Percentiles rank a stretch among this genome's conserved stretches.
These are phyloP conservation scores for Miniopterus natalensis DNA, from an alignment of 2,113 vertebrate species.

Conservation along the genomic window DNA sequence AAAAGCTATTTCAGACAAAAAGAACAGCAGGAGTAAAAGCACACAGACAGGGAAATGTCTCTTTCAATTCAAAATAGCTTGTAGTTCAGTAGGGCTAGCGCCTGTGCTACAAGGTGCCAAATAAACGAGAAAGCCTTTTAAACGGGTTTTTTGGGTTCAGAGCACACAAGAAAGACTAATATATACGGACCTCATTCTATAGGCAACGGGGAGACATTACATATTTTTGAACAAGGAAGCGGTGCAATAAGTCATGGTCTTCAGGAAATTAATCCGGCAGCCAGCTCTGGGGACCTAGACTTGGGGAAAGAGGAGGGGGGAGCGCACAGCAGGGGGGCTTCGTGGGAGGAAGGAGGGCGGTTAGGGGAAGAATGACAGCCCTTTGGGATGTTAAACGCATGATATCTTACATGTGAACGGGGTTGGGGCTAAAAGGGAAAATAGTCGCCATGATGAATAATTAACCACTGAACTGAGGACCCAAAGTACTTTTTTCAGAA, in stretches of 20 bases:
- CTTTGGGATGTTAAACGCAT: neutral
- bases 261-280: neutral
- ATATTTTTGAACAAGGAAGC: neutral
- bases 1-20: neutral
- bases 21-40: neutral
- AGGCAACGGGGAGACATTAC: neutral
- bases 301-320: neutral
- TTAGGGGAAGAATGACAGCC: neutral
- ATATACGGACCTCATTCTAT: neutral
- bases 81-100: neutral
- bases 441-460: neutral
- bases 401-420: neutral
- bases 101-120: neutral
- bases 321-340: neutral
- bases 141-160: neutral
- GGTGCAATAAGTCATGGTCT: neutral
- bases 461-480: neutral
- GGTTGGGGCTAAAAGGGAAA: neutral
- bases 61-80: neutral
- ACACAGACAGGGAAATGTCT: neutral
- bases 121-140: constrained; percentile 10
- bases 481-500: neutral
- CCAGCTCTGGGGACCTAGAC: neutral
- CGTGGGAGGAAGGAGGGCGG: neutral
- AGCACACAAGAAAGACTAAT: neutral